These are phyloP conservation scores for Cataglyphis hispanica DNA, from an alignment of 1,140 invertebrate species.

Conservation along the genomic window DNA sequence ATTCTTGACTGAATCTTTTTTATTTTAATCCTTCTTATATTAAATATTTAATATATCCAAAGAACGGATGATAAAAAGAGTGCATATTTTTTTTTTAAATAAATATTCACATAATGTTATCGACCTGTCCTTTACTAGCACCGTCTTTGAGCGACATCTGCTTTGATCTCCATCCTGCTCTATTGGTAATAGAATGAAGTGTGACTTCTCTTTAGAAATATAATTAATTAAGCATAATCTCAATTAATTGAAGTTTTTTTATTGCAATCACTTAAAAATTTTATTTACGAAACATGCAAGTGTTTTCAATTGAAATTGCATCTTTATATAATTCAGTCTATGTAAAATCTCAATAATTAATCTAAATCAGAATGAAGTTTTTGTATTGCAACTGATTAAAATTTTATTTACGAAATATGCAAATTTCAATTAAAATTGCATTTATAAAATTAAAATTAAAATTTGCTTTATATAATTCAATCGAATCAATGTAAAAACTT, in stretches of 20 bases:
- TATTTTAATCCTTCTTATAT: not conserved
- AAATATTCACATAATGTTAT: constrained; percentile 31
- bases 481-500: too few relatives aligned
- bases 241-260: not conserved
- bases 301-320: not conserved
- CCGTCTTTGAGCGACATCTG: constrained; percentile 65
- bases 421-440: too few relatives aligned
- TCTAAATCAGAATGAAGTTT: too few relatives aligned
- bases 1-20: not conserved
- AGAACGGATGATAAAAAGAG: not conserved
- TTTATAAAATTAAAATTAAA: too few relatives aligned
- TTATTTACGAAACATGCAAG: not conserved
- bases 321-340: not conserved
- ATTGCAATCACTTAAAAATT: not conserved
- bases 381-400: too few relatives aligned
- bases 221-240: not conserved
- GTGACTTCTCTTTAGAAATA: not conserved
- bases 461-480: too few relatives aligned
- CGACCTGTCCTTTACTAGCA: not conserved
- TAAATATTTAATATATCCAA: not conserved
- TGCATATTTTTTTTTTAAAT: not conserved
- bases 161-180: not conserved
- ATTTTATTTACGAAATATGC: too few relatives aligned
- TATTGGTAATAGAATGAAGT: constrained; percentile 37
- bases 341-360: too few relatives aligned